Base-by-base conservation (phyloP, 1,140 invertebrate genomes). In the Apis dorsata region DNA sequence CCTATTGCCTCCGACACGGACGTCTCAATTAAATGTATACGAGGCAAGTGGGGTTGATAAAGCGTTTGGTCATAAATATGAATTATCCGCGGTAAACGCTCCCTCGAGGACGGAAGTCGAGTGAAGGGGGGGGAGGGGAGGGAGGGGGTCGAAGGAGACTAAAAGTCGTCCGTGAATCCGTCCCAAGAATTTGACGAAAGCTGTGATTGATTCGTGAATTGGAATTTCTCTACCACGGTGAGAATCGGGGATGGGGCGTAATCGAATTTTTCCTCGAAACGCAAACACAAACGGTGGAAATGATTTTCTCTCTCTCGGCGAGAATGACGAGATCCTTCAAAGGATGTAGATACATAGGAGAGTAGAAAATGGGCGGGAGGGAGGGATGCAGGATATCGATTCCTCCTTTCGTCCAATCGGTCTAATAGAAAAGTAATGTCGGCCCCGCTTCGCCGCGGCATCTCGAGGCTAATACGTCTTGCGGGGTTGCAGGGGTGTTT, bases 11-110 rank as follows among this genome's bases (percentile, higher is more conserved):
- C 88, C 90, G 91, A 93, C 92, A 91, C 90, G 92, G 92, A 94
- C 93, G 92, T 93, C 93, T 94, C 93, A 94, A 94, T 94, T 94
- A 94, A 94, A 93, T 93, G 93, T 90, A 90, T 94, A 93, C 92
- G 91, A 92, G 91, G 84, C 62, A 90, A 93, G 90, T 91, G 91
- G 93, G 93, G 92, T 93, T 93, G 92, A 93, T 93, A 92, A 90
- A 94, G 91, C 90, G 90, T 79, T 92, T 87, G 90, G 89, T 92
- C 92, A 94, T 94, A 94, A 94, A 94, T 94, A 94, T 94, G 92
- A 94, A 94, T 94, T 94, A 94, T 94, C 92, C 92, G 91, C 89
- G 90, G 93, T 93, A 94, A 93, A 93, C 90, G 92, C 85, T 94
- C 91, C 92, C 93, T 84, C 86, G 91, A 90, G 92, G 65, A 66